Base-by-base conservation (phyloP, 2,113 vertebrate species). In the Prionailurus viverrinus region DNA sequence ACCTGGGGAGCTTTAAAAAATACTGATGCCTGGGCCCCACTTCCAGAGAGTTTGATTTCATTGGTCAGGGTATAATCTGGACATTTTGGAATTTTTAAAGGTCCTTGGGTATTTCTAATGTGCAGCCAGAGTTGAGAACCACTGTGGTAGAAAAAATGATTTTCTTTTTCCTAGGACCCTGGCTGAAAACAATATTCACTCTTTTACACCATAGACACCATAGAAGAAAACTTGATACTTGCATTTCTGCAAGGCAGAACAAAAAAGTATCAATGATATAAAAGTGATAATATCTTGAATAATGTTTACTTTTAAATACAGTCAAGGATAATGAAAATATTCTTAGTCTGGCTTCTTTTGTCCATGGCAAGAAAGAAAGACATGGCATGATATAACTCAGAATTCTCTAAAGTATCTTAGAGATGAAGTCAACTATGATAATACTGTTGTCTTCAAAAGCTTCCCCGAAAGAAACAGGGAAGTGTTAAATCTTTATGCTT, bases 71-170 rank as follows among this genome's bases (percentile, higher is more conserved):
- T 81, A 33, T 8, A 71, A 8, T 82, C 14, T 97, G 36, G 29
- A 63, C 2, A 85, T 68, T 65, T 41, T 82, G 31, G 31, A 36
- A n/a, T 79, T 94, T 96, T 85, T 25, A 89, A 89, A 91, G 12
- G 8, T 96, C 48, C 16, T 78, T 66, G 39, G 5, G 19, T 90
- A 69, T 92, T 94, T 94, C 87, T 93, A 76, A 86, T n/a, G 5
- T 69, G 21, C 69, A 94, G 41, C 31, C 80, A 69, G 85, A 91
- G 71, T 55, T 74, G n/a, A 73, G 39, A 95, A 92, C 10, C 31
- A 53, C 11, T 74, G 25, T 8, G 19, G 13, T 71, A 71, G 58
- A 74, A 25, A 45, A 94, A 95, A 71, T 11, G 10, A 82, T 48
- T 80, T 86, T 58, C 45, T 29, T 82, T 86, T 95, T 78, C 31